Percentiles rank a stretch among this genome's conserved stretches.
Evolutionary conservation across 2,797 vertebrate genomes (phyloP).

Genomic region (Brachymystax lenok): DNA sequence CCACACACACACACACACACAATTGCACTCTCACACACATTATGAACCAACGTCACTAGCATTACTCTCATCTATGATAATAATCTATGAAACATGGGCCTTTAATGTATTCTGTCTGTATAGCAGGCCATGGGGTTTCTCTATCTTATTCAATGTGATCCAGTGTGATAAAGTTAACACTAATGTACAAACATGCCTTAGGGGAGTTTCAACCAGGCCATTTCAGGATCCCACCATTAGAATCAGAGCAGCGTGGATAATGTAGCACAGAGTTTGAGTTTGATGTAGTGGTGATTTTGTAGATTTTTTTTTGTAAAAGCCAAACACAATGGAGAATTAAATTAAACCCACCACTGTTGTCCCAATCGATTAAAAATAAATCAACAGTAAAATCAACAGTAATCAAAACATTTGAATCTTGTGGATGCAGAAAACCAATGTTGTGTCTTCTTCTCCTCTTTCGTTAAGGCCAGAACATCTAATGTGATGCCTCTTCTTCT

Average conservation of each 20-base stretch:
- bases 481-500: no score
- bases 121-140: slow-evolving; percentile 50
- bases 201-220: slow-evolving; percentile 54
- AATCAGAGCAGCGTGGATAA: slow-evolving; percentile 44
- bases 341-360: no score
- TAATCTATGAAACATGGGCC: slow-evolving; percentile 45
- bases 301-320: neutral
- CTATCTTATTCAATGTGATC: slow-evolving; percentile 59
- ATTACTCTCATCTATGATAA: neutral
- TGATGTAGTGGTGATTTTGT: slow-evolving; percentile 10
- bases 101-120: slow-evolving; percentile 41
- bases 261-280: slow-evolving; percentile 31
- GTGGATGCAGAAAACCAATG: no score
- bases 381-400: no score
- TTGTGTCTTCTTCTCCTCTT: no score
- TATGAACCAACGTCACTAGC: neutral
- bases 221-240: slow-evolving; percentile 53
- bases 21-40: neutral
- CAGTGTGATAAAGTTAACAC: slow-evolving; percentile 48
- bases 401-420: no score
- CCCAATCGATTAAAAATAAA: no score
- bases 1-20: slow-evolving; percentile 2
- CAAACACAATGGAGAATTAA: neutral
- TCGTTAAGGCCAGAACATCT: no score
- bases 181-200: slow-evolving; percentile 69